phyloP scores from a whole-genome alignment of 2,888 invertebrate species.

The Lymantria monacha region DNA sequence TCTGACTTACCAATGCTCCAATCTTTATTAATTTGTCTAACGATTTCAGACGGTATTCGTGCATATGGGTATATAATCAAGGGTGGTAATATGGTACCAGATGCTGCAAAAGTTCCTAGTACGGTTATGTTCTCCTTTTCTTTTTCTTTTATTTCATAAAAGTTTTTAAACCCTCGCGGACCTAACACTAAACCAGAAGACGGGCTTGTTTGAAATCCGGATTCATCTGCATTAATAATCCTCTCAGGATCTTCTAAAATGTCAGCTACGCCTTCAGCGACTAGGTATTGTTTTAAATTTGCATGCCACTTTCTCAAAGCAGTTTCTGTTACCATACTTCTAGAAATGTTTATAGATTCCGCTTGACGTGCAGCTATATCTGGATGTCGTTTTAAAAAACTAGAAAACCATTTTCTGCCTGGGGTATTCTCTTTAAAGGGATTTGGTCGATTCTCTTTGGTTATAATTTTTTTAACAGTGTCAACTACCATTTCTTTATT shows the following conservation, averaged over 20 bases:
- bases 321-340: constrained; percentile 20
- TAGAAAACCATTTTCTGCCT: constrained; percentile 15
- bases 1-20: not conserved
- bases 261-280: constrained; percentile 15
- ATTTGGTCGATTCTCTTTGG: constrained; percentile 3
- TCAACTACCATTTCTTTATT: constrained; percentile 9
- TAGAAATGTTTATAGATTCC: constrained; percentile 16
- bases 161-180: not conserved
- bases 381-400: constrained; percentile 16
- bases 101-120: not conserved
- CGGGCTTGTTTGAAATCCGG: constrained; percentile 13
- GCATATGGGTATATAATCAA: not conserved
- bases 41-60: not conserved
- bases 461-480: constrained; percentile 7
- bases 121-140: not conserved
- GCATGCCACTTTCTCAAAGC: constrained; percentile 17
- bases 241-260: constrained; percentile 22
- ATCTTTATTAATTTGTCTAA: not conserved
- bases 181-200: constrained; percentile 1
- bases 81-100: not conserved
- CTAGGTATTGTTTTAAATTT: constrained; percentile 19
- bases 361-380: constrained; percentile 15
- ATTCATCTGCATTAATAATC: constrained; percentile 21
- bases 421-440: constrained; percentile 8
- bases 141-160: not conserved